phyloP scores from a whole-genome alignment of 1,140 invertebrate species.

The Rhysida immarginata region DNA sequence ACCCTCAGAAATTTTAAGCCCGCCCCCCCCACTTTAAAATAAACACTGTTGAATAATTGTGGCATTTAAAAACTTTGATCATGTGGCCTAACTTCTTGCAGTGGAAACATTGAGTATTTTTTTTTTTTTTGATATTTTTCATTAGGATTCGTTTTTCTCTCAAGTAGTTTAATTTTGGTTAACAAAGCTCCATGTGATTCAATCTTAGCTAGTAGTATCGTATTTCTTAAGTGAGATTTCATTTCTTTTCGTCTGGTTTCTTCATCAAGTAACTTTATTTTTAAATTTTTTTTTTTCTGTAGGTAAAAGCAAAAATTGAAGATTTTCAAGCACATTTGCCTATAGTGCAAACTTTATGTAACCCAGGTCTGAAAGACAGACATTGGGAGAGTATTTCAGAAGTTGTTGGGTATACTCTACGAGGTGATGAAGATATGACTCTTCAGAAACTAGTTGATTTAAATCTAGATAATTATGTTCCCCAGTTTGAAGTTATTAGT shows the following conservation, averaged over 20 bases:
- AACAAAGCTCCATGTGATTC: too few relatives aligned
- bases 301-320: constrained; percentile 59
- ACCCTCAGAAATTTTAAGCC: too few relatives aligned
- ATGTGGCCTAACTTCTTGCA: too few relatives aligned
- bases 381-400: constrained; percentile 95
- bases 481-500: constrained; percentile 82
- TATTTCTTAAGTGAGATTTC: too few relatives aligned
- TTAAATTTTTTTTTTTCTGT: constrained; percentile 7
- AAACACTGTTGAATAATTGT: too few relatives aligned
- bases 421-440: constrained; percentile 65
- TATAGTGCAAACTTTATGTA: constrained; percentile 78
- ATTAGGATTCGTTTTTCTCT: too few relatives aligned
- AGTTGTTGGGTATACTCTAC: constrained; percentile 83
- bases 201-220: too few relatives aligned
- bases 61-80: too few relatives aligned
- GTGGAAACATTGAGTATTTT: too few relatives aligned
- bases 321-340: constrained; percentile 80
- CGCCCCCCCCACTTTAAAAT: too few relatives aligned
- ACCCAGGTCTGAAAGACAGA: constrained; percentile 77
- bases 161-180: too few relatives aligned
- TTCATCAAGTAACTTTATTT: neutral
- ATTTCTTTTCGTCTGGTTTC: neutral
- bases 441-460: constrained; percentile 85
- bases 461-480: constrained; percentile 73
- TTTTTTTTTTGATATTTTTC: too few relatives aligned